Conservation (phyloP, 2,797 vertebrate species). For the Manis javanica region DNA sequence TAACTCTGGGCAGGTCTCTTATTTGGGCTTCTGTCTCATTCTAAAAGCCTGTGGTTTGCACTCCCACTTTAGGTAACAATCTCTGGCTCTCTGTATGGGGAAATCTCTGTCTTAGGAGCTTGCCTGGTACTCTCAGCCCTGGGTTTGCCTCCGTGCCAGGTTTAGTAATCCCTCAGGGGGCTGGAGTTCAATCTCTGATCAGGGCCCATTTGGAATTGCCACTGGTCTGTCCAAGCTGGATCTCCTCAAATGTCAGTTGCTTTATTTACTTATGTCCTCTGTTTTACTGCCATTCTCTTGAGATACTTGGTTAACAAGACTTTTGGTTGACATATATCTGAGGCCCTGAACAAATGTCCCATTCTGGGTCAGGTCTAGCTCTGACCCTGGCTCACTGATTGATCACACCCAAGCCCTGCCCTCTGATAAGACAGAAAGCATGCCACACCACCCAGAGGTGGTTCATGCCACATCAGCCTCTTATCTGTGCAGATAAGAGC, state of each 20-base stretch:
- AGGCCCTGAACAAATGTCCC: background rate
- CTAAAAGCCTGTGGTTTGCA: background rate
- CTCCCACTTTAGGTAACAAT: background rate
- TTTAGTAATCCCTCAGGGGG: background rate
- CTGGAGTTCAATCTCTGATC: background rate
- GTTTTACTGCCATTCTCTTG: background rate
- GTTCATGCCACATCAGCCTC: background rate
- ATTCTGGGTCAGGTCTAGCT: background rate
- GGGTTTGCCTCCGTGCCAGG: background rate
- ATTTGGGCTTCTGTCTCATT: background rate
- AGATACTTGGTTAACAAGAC: background rate
- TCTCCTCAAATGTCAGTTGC: background rate
- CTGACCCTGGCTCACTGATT: background rate
- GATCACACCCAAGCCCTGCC: background rate
- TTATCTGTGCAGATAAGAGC: background rate
- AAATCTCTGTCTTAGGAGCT: background rate
- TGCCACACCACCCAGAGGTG: rapidly evolving
- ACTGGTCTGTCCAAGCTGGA: background rate
- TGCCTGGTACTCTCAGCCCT: background rate
- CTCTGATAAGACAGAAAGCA: background rate
- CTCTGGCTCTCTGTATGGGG: background rate
- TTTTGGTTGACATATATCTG: background rate
- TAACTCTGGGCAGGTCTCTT: background rate
- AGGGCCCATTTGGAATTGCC: background rate
- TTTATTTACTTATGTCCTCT: background rate